Evolutionary conservation across 1,140 invertebrate genomes (phyloP).

Genomic region (Brachionus paranguensis): DNA sequence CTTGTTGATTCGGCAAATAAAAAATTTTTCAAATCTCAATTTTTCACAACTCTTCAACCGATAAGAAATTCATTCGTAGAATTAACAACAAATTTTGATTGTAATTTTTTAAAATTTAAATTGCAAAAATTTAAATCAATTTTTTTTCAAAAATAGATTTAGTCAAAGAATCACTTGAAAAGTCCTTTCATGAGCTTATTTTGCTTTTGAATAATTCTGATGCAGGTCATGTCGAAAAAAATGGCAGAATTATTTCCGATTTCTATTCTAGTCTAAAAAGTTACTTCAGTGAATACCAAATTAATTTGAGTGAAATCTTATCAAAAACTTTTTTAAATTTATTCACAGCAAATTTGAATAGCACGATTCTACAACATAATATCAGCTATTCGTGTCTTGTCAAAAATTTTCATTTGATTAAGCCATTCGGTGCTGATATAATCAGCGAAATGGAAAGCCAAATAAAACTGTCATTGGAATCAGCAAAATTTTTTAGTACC

Average conservation of each 20-base stretch:
- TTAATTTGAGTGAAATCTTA: not conserved
- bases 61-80: not conserved
- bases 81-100: not conserved
- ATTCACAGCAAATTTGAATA: not conserved
- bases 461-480: not conserved
- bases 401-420: not conserved
- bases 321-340: not conserved
- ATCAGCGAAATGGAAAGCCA: not conserved
- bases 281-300: slow-evolving; percentile 15
- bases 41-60: not conserved
- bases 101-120: not conserved
- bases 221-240: not conserved
- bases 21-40: not conserved
- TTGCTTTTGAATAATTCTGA: not conserved
- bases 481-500: not conserved
- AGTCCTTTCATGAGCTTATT: not conserved
- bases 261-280: not conserved
- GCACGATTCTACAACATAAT: not conserved
- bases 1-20: not conserved
- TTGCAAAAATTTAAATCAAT: not conserved
- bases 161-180: not conserved
- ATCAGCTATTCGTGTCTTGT: not conserved
- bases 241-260: not conserved
- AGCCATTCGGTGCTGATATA: not conserved
- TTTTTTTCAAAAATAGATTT: not conserved